phyloP scores from a whole-genome alignment of 2,113 vertebrate genomes.

The Hydrolagus affinis region DNA sequence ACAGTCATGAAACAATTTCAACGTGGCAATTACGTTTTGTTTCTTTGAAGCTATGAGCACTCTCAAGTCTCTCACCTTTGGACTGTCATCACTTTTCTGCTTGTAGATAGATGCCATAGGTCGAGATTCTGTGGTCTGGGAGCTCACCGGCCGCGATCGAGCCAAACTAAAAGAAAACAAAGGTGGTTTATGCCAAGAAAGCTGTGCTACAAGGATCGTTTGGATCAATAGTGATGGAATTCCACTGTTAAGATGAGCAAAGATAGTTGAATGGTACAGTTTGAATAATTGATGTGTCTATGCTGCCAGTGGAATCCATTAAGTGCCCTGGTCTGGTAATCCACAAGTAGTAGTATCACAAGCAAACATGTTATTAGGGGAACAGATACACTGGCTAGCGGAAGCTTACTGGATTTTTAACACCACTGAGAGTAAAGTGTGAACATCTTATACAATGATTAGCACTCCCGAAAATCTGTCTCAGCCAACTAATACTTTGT shows the following conservation, averaged over 20 bases:
- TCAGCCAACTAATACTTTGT: too few relatives aligned
- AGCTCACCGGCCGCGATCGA: constrained; percentile 73
- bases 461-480: too few relatives aligned
- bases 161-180: constrained; percentile 47
- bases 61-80: constrained; percentile 68
- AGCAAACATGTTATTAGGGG: not conserved
- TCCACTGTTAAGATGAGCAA: not conserved
- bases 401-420: not conserved
- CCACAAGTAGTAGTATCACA: not conserved
- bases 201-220: not conserved
- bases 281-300: not conserved
- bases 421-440: not conserved
- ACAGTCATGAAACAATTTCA: too few relatives aligned
- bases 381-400: not conserved
- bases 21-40: not conserved
- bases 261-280: not conserved
- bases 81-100: constrained; percentile 84
- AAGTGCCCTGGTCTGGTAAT: not conserved
- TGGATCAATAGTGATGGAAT: too few relatives aligned
- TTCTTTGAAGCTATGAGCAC: not conserved
- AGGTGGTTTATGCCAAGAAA: not conserved
- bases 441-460: not conserved
- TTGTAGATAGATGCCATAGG: constrained; percentile 84
- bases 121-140: constrained; percentile 75
- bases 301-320: too few relatives aligned